A percentile compares a stretch with the other conserved stretches of the same genome.
phyloP scores from a whole-genome alignment of 2,113 vertebrate species.

The Amphiprion ocellaris region DNA sequence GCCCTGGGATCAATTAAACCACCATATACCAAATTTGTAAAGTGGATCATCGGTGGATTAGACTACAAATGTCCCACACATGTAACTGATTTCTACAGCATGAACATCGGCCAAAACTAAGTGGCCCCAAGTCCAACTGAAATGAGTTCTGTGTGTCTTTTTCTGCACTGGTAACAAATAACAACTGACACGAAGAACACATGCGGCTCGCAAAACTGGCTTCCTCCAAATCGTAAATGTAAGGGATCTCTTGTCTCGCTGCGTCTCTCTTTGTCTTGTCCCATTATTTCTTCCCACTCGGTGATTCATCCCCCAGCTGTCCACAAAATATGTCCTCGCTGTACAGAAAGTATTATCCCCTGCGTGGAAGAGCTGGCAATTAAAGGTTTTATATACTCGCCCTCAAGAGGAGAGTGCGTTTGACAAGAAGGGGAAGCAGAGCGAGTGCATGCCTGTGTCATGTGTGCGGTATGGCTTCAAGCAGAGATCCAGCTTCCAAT shows the following conservation, averaged over 20 bases:
- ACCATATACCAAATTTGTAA: conserved; percentile 59
- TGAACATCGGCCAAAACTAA: conserved; percentile 38
- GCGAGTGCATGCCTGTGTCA: conserved; percentile 29
- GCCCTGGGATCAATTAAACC: conserved; percentile 44
- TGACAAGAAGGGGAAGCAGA: conserved; percentile 18
- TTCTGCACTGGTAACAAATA: conserved; percentile 36
- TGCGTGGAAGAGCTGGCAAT: conserved; percentile 59
- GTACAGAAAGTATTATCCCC: conserved; percentile 67
- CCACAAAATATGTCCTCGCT: conserved; percentile 61
- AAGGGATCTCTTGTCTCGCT: conserved; percentile 10
- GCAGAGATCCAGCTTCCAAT: conserved; percentile 44
- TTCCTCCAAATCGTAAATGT: conserved; percentile 14
- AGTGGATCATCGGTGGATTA: conserved; percentile 56
- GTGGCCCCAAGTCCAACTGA: conserved; percentile 39
- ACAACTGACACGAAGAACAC: conserved; percentile 41
- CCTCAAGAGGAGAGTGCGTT: conserved; percentile 52
- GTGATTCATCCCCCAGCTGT: conserved; percentile 79
- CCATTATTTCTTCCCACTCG: conserved; percentile 37
- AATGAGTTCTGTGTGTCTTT: conserved; percentile 48
- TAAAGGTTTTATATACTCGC: conserved; percentile 71
- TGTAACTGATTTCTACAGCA: conserved; percentile 56
- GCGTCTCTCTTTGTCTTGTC: conserved; percentile 31
- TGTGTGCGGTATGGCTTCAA: conserved; percentile 48
- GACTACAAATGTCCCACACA: conserved; percentile 64
- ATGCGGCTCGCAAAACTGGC: conserved; percentile 23